phyloP scores from a whole-genome alignment of 2,113 vertebrate species.

The Gasterosteus nipponicus region DNA sequence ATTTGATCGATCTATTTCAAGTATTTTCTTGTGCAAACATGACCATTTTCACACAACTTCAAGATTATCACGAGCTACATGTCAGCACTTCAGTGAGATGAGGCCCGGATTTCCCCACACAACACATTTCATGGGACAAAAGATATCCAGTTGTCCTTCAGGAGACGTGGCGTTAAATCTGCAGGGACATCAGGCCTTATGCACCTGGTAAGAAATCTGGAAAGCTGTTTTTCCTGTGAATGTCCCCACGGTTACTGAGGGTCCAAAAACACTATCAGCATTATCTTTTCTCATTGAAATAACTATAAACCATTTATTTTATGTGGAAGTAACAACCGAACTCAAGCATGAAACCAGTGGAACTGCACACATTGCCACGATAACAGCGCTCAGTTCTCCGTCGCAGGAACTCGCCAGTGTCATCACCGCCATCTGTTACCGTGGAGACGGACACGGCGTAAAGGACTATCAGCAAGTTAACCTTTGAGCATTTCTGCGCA shows the following conservation, averaged over 20 bases:
- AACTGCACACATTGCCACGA: constrained; percentile 36
- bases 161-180: too few relatives aligned
- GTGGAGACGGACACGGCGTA: constrained; percentile 29
- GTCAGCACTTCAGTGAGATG: neutral
- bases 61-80: neutral
- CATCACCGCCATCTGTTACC: constrained; percentile 55
- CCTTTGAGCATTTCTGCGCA: neutral
- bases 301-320: too few relatives aligned
- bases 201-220: too few relatives aligned
- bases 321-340: too few relatives aligned
- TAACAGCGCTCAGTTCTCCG: neutral
- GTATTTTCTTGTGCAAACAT: neutral
- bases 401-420: neutral
- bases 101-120: neutral
- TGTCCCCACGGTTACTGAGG: too few relatives aligned
- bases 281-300: too few relatives aligned
- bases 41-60: neutral
- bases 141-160: neutral
- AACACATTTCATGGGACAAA: neutral
- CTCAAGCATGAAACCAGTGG: constrained; percentile 8
- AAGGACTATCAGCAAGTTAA: constrained; percentile 20
- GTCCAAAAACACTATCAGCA: too few relatives aligned
- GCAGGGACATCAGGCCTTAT: too few relatives aligned
- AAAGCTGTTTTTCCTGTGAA: too few relatives aligned
- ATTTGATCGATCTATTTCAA: neutral